phyloP scores from a whole-genome alignment of 2,888 invertebrate species.

The Argynnis bischoffii region DNA sequence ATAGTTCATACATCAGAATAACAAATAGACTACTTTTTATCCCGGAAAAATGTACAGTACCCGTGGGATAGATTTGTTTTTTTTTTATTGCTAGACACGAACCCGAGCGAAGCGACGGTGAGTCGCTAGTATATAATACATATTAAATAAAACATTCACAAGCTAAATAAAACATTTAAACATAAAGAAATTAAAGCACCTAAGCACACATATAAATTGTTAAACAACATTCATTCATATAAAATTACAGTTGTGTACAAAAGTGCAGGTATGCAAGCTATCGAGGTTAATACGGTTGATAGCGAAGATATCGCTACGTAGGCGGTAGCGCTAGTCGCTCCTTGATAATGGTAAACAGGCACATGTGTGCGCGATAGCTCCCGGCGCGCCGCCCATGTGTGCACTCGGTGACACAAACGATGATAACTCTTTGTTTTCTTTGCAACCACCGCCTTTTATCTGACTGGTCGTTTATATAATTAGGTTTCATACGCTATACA shows the following conservation, averaged over 20 bases:
- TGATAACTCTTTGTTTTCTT: constrained; percentile 72
- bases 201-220: constrained; percentile 1
- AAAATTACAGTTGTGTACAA: constrained; percentile 49
- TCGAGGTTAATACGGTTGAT: constrained; percentile 65
- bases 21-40: too few species aligned
- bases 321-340: constrained; percentile 47
- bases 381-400: constrained; percentile 15
- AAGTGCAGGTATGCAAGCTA: constrained; percentile 65
- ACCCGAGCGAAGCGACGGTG: too few species aligned
- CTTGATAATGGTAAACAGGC: constrained; percentile 46
- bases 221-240: constrained; percentile 52
- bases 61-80: too few species aligned
- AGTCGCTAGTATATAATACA: too few species aligned
- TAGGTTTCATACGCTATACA: constrained; percentile 45
- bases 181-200: constrained; percentile 4
- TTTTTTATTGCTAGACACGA: too few species aligned
- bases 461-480: constrained; percentile 63
- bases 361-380: constrained; percentile 27
- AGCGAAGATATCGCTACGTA: constrained; percentile 60
- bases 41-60: too few species aligned
- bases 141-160: not conserved
- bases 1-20: too few species aligned
- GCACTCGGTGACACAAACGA: constrained; percentile 54
- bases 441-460: constrained; percentile 59
- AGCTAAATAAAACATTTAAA: not conserved